Conservation (phyloP, 2,888 invertebrate genomes). For the Pheosia tremula region DNA sequence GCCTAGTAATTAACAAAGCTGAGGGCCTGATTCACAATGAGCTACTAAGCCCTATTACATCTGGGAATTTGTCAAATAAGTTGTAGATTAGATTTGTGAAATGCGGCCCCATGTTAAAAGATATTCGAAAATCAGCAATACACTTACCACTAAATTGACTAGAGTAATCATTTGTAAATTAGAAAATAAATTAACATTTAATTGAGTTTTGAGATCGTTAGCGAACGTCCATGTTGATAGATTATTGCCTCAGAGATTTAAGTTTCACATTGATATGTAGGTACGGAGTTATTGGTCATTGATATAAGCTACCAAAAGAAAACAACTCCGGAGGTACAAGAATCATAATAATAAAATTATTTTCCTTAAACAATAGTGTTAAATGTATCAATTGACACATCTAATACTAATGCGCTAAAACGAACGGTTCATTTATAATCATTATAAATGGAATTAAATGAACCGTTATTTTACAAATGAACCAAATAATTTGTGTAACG, state of each 20-base stretch:
- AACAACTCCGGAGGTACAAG: constrained; percentile 25
- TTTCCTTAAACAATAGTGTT: constrained; percentile 17
- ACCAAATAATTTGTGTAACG: not conserved
- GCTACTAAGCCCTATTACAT: no score
- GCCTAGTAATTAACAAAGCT: no score
- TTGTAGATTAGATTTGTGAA: no score
- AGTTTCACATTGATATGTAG: constrained; percentile 75
- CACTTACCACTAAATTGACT: constrained; percentile 78
- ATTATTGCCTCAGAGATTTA: constrained; percentile 72
- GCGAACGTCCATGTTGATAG: not conserved
- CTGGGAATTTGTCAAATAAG: no score
- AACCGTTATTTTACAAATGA: not conserved
- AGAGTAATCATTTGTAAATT: constrained; percentile 47
- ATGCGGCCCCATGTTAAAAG: constrained; percentile 9
- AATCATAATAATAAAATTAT: constrained; percentile 6
- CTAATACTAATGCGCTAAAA: constrained; percentile 41
- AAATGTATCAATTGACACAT: constrained; percentile 38
- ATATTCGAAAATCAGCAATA: constrained; percentile 43
- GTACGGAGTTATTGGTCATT: constrained; percentile 62
- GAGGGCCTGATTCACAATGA: no score
- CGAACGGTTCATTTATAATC: constrained; percentile 29
- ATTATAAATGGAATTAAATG: constrained; percentile 7
- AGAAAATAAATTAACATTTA: constrained; percentile 27
- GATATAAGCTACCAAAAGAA: constrained; percentile 29
- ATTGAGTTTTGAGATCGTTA: not conserved